These are phyloP conservation scores for Hemitrygon akajei DNA, from an alignment of 2,797 vertebrate species.

Conservation along the genomic window DNA sequence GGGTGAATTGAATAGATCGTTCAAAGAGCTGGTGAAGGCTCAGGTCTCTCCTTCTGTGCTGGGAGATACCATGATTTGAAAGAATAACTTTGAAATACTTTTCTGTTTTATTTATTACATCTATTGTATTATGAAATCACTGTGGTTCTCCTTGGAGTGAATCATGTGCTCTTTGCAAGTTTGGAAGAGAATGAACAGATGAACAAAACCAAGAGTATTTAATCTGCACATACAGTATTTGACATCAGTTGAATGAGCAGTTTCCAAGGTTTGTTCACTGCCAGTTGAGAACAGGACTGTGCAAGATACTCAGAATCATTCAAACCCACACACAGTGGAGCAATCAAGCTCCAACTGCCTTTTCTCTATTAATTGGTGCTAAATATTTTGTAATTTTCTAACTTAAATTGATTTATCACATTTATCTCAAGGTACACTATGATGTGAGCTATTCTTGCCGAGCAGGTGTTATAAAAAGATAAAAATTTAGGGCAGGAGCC, in stretches of 20 bases:
- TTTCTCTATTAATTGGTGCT: neutral
- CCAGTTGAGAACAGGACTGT: neutral
- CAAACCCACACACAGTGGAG: neutral
- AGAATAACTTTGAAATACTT: neutral
- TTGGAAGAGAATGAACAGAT: neutral
- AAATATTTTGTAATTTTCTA: neutral
- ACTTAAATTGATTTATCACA: neutral
- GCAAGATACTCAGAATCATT: neutral
- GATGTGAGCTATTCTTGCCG: neutral
- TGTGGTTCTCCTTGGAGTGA: neutral
- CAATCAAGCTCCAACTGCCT: neutral
- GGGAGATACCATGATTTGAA: neutral
- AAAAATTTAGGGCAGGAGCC: neutral
- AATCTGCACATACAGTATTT: neutral
- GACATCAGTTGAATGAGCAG: neutral
- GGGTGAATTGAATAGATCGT: too few species aligned
- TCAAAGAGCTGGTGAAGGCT: too few species aligned
- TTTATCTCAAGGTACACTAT: neutral
- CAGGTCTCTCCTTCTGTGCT: too few species aligned
- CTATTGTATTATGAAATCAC: neutral
- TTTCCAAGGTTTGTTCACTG: neutral
- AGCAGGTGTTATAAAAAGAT: neutral
- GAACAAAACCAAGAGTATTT: neutral
- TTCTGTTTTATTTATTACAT: neutral
- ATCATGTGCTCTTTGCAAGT: neutral